phyloP scores from a whole-genome alignment of 2,797 vertebrate genomes.

The Hyperoplus lanceolatus region DNA sequence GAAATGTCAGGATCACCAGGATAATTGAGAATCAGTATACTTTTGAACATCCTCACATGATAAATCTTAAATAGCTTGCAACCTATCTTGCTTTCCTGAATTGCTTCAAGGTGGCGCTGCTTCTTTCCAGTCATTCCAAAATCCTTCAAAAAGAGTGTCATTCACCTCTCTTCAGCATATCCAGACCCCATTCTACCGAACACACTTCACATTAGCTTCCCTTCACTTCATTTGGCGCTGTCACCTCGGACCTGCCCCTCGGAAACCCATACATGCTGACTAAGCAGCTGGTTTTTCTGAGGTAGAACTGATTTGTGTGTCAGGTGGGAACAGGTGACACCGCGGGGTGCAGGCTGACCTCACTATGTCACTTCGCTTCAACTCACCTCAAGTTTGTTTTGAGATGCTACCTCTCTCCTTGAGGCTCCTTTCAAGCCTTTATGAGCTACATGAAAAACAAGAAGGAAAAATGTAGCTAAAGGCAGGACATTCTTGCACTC shows the following conservation, averaged over 20 bases:
- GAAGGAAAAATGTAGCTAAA: background rate
- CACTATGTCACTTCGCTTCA: conserved; percentile 75
- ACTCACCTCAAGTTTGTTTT: conserved; percentile 66
- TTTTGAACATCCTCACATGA: too few relatives aligned
- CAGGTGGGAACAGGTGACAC: conserved; percentile 78
- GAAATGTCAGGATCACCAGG: too few relatives aligned
- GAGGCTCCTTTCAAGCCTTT: conserved; percentile 60
- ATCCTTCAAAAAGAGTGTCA: background rate
- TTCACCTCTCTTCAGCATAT: background rate
- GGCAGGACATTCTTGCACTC: conserved; percentile 13
- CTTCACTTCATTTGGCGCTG: conserved; percentile 51
- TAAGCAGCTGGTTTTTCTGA: conserved; percentile 70
- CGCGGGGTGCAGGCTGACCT: conserved; percentile 68
- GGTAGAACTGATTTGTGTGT: conserved; percentile 64
- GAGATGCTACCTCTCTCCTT: conserved; percentile 50
- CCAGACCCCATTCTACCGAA: conserved; percentile 10
- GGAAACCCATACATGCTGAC: conserved; percentile 51
- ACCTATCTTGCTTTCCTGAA: too few relatives aligned
- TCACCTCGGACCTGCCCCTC: conserved; percentile 31
- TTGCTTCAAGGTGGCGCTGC: background rate
- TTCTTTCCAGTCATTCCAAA: background rate
- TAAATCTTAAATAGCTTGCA: too few relatives aligned
- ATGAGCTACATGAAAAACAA: conserved; percentile 9
- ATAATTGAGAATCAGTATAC: too few relatives aligned
- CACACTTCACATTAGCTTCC: conserved; percentile 67